phyloP scores from a whole-genome alignment of 1,140 invertebrate species.

The Armadillidium nasatum region DNA sequence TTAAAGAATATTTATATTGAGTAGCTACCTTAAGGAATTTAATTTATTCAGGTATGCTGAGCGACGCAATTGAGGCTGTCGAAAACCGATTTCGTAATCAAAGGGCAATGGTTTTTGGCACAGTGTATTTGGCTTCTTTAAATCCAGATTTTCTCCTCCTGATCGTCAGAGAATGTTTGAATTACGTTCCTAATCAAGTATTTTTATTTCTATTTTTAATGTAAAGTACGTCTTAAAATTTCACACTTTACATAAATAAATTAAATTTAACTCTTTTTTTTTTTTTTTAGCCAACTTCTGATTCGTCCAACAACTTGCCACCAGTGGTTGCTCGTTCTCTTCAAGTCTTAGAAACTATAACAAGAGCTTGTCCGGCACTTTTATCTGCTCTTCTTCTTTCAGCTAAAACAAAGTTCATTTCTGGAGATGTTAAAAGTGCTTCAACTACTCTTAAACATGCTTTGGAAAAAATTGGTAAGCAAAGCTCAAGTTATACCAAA shows the following conservation, averaged over 20 bases:
- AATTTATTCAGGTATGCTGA: slow-evolving; percentile 53
- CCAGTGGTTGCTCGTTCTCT: slow-evolving; percentile 52
- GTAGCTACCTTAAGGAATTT: no score
- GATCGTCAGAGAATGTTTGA: slow-evolving; percentile 69
- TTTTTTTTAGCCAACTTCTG: slow-evolving; percentile 21
- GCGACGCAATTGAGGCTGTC: slow-evolving; percentile 59
- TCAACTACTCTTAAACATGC: slow-evolving; percentile 64
- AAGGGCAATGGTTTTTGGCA: slow-evolving; percentile 63
- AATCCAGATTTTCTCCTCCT: slow-evolving; percentile 82
- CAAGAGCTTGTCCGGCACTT: slow-evolving; percentile 75
- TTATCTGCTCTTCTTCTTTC: slow-evolving; percentile 66
- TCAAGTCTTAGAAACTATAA: slow-evolving; percentile 66
- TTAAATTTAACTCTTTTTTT: neutral
- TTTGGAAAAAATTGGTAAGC: slow-evolving; percentile 56
- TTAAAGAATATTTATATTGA: no score
- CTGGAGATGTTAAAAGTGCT: slow-evolving; percentile 66
- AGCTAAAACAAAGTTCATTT: slow-evolving; percentile 72
- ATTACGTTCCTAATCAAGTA: slow-evolving; percentile 63
- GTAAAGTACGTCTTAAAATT: neutral
- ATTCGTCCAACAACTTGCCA: slow-evolving; percentile 20
- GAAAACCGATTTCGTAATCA: slow-evolving; percentile 62
- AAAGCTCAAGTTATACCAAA: no score
- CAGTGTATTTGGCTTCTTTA: slow-evolving; percentile 66
- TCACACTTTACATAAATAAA: neutral
- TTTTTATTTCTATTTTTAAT: slow-evolving; percentile 18